Conservation (phyloP, 2,888 invertebrate genomes). For the Eupeodes latifasciatus region DNA sequence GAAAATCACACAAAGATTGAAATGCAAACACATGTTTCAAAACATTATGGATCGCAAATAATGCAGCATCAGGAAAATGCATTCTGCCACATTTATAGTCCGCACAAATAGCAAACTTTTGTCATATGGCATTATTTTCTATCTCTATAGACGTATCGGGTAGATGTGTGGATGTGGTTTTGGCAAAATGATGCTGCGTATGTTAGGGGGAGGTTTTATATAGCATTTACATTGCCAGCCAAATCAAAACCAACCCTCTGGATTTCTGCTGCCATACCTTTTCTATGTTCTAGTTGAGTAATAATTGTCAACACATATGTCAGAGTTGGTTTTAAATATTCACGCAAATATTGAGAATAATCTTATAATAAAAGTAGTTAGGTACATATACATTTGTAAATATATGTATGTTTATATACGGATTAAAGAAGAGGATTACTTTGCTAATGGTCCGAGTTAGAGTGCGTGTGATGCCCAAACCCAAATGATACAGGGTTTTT, state of each 20-base stretch:
- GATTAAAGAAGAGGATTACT: neutral
- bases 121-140: constrained; percentile 63
- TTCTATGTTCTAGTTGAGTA: constrained; percentile 67
- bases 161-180: neutral
- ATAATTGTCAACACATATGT: constrained; percentile 75
- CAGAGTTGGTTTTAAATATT: constrained; percentile 72
- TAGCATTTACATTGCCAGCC: constrained; percentile 49
- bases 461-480: too few species aligned
- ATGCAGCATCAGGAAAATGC: constrained; percentile 59
- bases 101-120: constrained; percentile 51
- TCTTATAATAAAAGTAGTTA: constrained; percentile 10
- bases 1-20: constrained; percentile 74
- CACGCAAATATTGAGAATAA: constrained; percentile 57
- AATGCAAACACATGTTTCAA: constrained; percentile 75
- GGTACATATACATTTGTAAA: too few species aligned
- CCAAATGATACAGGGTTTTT: constrained; percentile 14
- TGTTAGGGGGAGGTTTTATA: constrained; percentile 18
- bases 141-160: neutral
- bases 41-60: constrained; percentile 75
- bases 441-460: neutral
- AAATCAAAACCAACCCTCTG: constrained; percentile 5
- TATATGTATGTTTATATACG: too few species aligned
- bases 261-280: constrained; percentile 1
- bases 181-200: constrained; percentile 52
- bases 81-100: constrained; percentile 40